phyloP scores from a whole-genome alignment of 2,113 vertebrate species.

The Geococcyx californianus region DNA sequence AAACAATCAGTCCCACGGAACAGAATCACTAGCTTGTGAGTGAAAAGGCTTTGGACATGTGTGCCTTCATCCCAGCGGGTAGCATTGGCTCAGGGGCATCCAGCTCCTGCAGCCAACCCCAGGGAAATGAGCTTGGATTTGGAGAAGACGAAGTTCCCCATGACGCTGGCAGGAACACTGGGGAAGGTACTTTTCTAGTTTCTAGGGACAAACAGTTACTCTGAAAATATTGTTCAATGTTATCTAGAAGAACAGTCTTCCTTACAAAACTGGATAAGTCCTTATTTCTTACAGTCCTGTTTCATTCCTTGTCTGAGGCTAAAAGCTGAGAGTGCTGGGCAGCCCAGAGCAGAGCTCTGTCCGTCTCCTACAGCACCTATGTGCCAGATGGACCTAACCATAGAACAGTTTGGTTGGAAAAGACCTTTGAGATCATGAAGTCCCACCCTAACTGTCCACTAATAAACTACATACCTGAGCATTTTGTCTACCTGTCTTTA shows the following conservation, averaged over 20 bases:
- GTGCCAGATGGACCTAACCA: not conserved
- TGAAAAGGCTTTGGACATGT: not conserved
- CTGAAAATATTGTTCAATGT: not conserved
- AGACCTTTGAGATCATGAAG: no score
- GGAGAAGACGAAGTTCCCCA: not conserved
- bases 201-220: not conserved
- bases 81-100: not conserved
- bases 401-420: no score
- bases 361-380: not conserved
- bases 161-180: not conserved
- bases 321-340: not conserved
- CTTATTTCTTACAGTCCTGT: not conserved
- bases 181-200: not conserved
- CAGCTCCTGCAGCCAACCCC: rapidly evolving
- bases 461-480: no score
- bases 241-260: not conserved
- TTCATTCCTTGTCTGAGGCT: not conserved
- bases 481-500: no score
- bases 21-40: not conserved
- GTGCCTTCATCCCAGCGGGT: not conserved
- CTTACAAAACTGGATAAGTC: not conserved
- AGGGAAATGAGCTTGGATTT: not conserved
- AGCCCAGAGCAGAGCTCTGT: not conserved
- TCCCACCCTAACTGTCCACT: no score
- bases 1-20: not conserved